Base-by-base conservation (phyloP, 1,140 invertebrate species). In the Plutomurus gul region DNA sequence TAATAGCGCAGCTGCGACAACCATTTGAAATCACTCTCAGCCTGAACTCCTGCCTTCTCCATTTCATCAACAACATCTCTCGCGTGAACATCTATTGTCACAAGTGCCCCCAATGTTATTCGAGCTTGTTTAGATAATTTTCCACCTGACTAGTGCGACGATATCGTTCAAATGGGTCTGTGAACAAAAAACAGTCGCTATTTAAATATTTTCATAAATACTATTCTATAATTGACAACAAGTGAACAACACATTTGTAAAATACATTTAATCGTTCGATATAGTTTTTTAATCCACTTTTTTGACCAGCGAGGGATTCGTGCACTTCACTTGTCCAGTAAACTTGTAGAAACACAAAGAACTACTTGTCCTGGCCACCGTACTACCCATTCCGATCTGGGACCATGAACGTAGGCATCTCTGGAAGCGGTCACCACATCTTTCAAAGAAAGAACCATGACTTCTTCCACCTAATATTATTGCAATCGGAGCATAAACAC, bases 71-170 rank as follows among this genome's bases (percentile, higher is more conserved):
- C 91, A 0, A 97, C 94, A 86, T 98, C 95, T 87, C 94, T 91
- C 1, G 95, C 94, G 84, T 97, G 95, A 0, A 97, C 95, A 86
- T 97, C 95, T 77, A 96, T 92, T 16, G 96, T 95, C 82, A 97
- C 95, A 46, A 97, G 87, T 5, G 94, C 93, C 85, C 93, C 93
- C 25, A 97, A 88, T 1, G 94, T 95, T 6, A 94, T 94, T 84
- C 94, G 90, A 82, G 89, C 89, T 84, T 91, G 90, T 77, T 88
- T 89, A 0, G 89, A 88, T 36, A 92, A 85, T 75, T 90, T 87
- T 13, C 90, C 90, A n/a, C 85, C 89, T 85, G 2, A 91, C 89
- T 71, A 90, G 84, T 18, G 85, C 85, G 0, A 90, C 88, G 81
- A 89, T 88, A 20, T 88, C 88, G 18, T 87, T 86, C 75, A 91